Evolutionary conservation across 2,113 vertebrate species (phyloP).

Genomic region (Periophthalmodon schlosseri): DNA sequence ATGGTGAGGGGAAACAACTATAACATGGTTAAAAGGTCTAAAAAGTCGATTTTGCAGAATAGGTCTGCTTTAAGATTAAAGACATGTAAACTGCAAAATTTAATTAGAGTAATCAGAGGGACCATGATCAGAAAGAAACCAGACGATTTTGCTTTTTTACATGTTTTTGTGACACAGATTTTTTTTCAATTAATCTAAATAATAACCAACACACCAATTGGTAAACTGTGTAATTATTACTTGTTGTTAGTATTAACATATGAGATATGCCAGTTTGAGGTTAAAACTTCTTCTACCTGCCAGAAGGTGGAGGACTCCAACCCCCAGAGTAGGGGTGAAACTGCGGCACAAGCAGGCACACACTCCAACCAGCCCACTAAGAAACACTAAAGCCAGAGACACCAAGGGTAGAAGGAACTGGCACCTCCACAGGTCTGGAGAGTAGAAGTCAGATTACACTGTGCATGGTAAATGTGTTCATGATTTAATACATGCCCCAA

Average conservation of each 20-base stretch:
- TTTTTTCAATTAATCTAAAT: too few relatives aligned
- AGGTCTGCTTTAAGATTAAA: too few relatives aligned
- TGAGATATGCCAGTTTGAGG: neutral
- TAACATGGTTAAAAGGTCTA: too few relatives aligned
- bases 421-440: constrained; percentile 89
- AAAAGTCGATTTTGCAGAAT: too few relatives aligned
- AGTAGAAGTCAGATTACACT: neutral
- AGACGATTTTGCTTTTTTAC: too few relatives aligned
- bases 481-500: neutral
- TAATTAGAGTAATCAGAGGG: too few relatives aligned
- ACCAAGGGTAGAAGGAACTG: constrained; percentile 94
- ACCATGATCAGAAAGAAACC: too few relatives aligned
- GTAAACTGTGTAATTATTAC: too few relatives aligned
- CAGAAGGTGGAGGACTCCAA: constrained; percentile 90
- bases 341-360: constrained; percentile 94
- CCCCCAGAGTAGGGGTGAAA: constrained; percentile 88
- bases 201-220: too few relatives aligned
- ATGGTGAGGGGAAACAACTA: too few relatives aligned
- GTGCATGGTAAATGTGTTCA: neutral
- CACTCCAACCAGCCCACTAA: constrained; percentile 88
- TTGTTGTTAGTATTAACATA: neutral
- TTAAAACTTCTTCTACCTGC: constrained; percentile 79
- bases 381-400: constrained; percentile 91
- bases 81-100: too few relatives aligned
- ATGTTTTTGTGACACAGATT: too few relatives aligned